Evolutionary conservation across 2,888 invertebrate genomes (phyloP).

Genomic region (Patella pellucida): DNA sequence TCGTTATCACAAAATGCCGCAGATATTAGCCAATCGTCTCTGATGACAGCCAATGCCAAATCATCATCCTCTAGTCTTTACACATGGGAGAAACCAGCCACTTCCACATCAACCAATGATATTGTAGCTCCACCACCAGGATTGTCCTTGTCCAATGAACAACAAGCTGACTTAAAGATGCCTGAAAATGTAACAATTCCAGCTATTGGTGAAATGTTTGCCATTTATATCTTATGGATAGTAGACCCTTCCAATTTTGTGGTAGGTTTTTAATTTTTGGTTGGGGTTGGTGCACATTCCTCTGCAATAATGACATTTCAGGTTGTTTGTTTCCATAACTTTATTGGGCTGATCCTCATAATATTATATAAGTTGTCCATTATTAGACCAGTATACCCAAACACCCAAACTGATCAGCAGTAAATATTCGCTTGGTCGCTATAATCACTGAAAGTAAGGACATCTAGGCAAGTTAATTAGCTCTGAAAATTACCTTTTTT

Average conservation of each 20-base stretch:
- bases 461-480: too few species aligned
- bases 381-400: too few species aligned
- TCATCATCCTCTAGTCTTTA: constrained; percentile 15
- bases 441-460: too few species aligned
- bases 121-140: not conserved
- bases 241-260: constrained; percentile 54
- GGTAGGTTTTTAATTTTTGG: constrained; percentile 45
- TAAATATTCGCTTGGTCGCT: too few species aligned
- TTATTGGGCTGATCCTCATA: too few species aligned
- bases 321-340: too few species aligned
- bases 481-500: too few species aligned
- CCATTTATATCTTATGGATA: constrained; percentile 46
- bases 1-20: too few species aligned
- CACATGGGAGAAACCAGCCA: not conserved
- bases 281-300: too few species aligned
- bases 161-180: not conserved
- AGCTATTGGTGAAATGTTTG: constrained; percentile 40
- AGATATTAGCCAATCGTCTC: not conserved
- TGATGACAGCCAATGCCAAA: constrained; percentile 13
- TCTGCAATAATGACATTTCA: too few species aligned
- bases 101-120: not conserved
- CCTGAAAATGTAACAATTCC: constrained; percentile 37
- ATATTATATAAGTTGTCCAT: too few species aligned
- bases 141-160: constrained; percentile 17
- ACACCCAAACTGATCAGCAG: too few species aligned